Conservation (phyloP, 2,113 vertebrate species). For the Dissostichus mawsoni region DNA sequence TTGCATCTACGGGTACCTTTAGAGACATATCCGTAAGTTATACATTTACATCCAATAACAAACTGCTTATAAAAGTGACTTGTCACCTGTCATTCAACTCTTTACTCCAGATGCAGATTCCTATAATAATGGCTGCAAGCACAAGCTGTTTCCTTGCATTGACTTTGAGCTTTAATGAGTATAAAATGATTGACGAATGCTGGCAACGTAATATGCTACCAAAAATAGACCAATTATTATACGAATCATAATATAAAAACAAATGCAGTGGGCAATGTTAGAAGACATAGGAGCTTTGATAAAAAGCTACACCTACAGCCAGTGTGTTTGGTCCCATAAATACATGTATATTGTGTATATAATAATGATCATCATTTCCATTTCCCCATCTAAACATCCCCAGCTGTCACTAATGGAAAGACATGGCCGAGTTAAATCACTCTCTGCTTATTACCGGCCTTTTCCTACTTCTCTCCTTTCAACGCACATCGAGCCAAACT, state of each 20-base stretch:
- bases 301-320: conserved; percentile 1
- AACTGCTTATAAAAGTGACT: not conserved
- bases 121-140: not conserved
- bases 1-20: no score
- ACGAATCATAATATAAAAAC: not conserved
- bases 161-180: not conserved
- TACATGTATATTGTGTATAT: conserved; percentile 26
- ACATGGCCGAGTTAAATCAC: conserved; percentile 58
- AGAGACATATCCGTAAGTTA: no score
- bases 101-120: not conserved
- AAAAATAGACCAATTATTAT: not conserved
- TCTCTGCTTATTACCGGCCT: conserved; percentile 72
- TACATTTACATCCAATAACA: no score
- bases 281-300: not conserved
- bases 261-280: not conserved
- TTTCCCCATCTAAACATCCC: conserved; percentile 56
- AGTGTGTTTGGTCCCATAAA: conserved; percentile 1
- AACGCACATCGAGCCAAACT: conserved; percentile 66
- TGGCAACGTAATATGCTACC: not conserved
- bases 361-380: conserved; percentile 44
- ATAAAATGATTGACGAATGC: not conserved
- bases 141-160: not conserved
- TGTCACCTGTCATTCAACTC: not conserved
- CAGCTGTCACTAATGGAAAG: conserved; percentile 67
- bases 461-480: conserved; percentile 66